A percentile compares a stretch with the other conserved stretches of the same genome.
These are phyloP conservation scores for Cybosia mesomella DNA, from an alignment of 2,888 invertebrate genomes.

Conservation along the genomic window DNA sequence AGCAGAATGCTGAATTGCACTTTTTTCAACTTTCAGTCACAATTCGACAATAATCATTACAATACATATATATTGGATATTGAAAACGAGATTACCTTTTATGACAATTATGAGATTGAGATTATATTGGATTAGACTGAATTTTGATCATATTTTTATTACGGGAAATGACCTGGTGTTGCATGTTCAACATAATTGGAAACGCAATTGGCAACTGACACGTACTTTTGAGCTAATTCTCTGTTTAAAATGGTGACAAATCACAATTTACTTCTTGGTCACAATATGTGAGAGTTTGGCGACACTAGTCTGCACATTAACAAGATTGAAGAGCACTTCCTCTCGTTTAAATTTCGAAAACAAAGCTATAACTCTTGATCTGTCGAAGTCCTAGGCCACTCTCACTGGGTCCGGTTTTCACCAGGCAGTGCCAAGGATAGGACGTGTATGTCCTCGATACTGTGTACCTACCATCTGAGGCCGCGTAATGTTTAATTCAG, in stretches of 20 bases:
- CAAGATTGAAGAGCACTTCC: neutral
- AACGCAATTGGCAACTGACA: neutral
- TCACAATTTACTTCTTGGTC: too few relatives aligned
- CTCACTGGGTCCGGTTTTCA: conserved; percentile 51
- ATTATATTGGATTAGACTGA: too few relatives aligned
- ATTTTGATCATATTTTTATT: too few relatives aligned
- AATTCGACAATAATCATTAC: too few relatives aligned
- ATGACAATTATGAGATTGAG: too few relatives aligned
- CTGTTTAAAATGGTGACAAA: too few relatives aligned
- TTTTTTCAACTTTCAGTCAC: too few relatives aligned
- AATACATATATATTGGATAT: too few relatives aligned
- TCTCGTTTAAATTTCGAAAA: neutral
- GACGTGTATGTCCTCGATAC: conserved; percentile 32
- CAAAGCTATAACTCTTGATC: conserved; percentile 16
- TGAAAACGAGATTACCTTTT: too few relatives aligned
- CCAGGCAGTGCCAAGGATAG: conserved; percentile 40
- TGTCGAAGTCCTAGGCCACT: conserved; percentile 16
- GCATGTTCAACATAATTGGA: too few relatives aligned
- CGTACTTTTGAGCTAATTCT: neutral
- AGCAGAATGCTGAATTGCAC: too few relatives aligned
- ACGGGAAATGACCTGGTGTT: too few relatives aligned
- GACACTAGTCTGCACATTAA: neutral
- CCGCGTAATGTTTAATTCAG: conserved; percentile 58
- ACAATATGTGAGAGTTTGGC: neutral
- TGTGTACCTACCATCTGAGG: conserved; percentile 45